Evolutionary conservation across 1,140 invertebrate species (phyloP).

Genomic region (Mycetomoellerius zeteki): DNA sequence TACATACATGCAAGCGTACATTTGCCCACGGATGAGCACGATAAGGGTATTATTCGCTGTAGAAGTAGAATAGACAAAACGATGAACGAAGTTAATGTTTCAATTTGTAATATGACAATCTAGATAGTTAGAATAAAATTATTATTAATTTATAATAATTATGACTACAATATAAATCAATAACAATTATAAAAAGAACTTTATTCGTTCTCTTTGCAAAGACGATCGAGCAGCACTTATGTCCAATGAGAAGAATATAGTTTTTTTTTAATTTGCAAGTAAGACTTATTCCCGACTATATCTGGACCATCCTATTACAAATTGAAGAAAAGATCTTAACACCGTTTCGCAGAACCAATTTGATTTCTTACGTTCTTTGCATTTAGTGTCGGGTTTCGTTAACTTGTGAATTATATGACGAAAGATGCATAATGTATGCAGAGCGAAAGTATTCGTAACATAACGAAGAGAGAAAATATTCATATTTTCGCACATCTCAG

Average conservation of each 20-base stretch:
- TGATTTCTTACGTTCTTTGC: constrained; percentile 15
- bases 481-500: constrained; percentile 36
- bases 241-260: neutral
- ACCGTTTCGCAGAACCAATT: constrained; percentile 76
- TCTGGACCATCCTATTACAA: neutral
- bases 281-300: neutral
- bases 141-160: no score
- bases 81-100: constrained; percentile 73
- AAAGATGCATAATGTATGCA: constrained; percentile 30
- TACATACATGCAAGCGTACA: constrained; percentile 61
- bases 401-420: constrained; percentile 1
- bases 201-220: neutral
- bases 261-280: neutral
- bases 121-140: neutral
- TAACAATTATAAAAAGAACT: neutral
- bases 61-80: constrained; percentile 70
- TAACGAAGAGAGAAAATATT: constrained; percentile 10
- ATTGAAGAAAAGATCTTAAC: constrained; percentile 74
- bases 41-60: constrained; percentile 77
- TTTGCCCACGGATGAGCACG: constrained; percentile 69
- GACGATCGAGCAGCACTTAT: neutral
- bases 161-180: no score
- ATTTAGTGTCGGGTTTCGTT: constrained; percentile 22
- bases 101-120: constrained; percentile 5
- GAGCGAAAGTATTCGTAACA: neutral